A percentile compares a stretch with the other conserved stretches of the same genome.
These are phyloP conservation scores for Caprella mutica DNA, from an alignment of 2,888 invertebrate species.

Conservation along the genomic window DNA sequence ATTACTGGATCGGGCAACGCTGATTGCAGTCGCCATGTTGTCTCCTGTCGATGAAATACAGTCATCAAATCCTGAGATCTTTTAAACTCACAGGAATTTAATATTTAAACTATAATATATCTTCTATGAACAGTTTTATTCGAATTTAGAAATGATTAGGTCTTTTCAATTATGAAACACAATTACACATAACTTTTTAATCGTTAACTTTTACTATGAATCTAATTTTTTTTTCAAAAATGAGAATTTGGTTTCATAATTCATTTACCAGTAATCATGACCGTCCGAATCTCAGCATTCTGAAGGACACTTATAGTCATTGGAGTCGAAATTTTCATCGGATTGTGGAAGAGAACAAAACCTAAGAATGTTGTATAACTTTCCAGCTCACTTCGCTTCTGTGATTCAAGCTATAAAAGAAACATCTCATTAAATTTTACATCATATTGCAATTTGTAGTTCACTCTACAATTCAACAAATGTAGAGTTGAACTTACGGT, in stretches of 20 bases:
- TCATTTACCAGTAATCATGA: slow-evolving; percentile 73
- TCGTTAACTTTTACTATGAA: slow-evolving; percentile 7
- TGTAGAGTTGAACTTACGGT: too few relatives aligned
- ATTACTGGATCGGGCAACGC: slow-evolving; percentile 76
- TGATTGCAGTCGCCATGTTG: slow-evolving; percentile 82
- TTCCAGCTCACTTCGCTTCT: slow-evolving; percentile 47
- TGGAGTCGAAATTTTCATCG: slow-evolving; percentile 65
- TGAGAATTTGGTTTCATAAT: background rate
- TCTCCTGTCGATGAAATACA: slow-evolving; percentile 51
- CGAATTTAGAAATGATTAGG: too few relatives aligned
- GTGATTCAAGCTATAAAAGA: slow-evolving; percentile 17
- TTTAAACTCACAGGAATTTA: background rate
- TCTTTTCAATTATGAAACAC: too few relatives aligned
- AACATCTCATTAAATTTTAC: background rate
- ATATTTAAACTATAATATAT: background rate
- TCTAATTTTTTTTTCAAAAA: background rate
- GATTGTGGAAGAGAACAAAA: slow-evolving; percentile 71
- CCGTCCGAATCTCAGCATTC: slow-evolving; percentile 61
- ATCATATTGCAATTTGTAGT: background rate
- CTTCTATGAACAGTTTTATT: background rate
- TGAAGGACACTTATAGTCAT: slow-evolving; percentile 59
- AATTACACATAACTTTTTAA: too few relatives aligned
- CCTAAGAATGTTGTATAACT: slow-evolving; percentile 59
- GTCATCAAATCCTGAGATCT: background rate
- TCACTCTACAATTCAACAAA: too few relatives aligned